These are phyloP conservation scores for Menidia menidia DNA, from an alignment of 2,797 vertebrate genomes.

Conservation along the genomic window DNA sequence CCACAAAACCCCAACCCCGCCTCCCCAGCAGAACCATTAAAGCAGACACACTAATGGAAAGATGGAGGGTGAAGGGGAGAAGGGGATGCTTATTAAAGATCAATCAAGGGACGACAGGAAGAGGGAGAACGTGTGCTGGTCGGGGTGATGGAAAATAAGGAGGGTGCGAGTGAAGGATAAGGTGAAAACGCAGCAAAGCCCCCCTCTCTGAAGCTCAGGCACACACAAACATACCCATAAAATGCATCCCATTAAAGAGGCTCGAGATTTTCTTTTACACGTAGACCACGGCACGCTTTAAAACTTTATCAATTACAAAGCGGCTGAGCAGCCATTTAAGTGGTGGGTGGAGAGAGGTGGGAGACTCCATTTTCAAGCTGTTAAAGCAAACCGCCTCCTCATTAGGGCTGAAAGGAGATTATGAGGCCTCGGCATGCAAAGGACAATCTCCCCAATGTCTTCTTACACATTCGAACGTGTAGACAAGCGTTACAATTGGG, in stretches of 20 bases:
- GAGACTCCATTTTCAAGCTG: not conserved
- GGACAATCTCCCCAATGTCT: no score
- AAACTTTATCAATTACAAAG: conserved; percentile 41
- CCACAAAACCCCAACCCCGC: conserved; percentile 72
- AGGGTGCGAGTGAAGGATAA: conserved; percentile 53
- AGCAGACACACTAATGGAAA: conserved; percentile 75
- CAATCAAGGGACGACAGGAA: conserved; percentile 67
- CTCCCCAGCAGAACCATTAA: conserved; percentile 82
- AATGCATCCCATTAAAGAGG: conserved; percentile 40
- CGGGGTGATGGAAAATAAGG: conserved; percentile 44
- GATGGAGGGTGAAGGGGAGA: conserved; percentile 51
- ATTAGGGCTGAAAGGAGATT: conserved; percentile 1
- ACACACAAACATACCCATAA: conserved; percentile 55
- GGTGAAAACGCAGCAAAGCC: conserved; percentile 54
- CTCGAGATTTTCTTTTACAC: conserved; percentile 11
- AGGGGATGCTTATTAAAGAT: conserved; percentile 78
- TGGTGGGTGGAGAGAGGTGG: conserved; percentile 10
- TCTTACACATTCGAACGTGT: not conserved
- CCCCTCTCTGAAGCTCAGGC: conserved; percentile 22
- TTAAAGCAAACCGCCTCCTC: not conserved
- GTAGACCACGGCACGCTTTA: conserved; percentile 12
- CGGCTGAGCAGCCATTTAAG: not conserved
- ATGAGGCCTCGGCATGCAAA: not conserved
- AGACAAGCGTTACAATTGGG: not conserved
- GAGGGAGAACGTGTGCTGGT: conserved; percentile 31